Evolutionary conservation across 2,888 invertebrate genomes (phyloP).

Genomic region (Campoletis raptor): DNA sequence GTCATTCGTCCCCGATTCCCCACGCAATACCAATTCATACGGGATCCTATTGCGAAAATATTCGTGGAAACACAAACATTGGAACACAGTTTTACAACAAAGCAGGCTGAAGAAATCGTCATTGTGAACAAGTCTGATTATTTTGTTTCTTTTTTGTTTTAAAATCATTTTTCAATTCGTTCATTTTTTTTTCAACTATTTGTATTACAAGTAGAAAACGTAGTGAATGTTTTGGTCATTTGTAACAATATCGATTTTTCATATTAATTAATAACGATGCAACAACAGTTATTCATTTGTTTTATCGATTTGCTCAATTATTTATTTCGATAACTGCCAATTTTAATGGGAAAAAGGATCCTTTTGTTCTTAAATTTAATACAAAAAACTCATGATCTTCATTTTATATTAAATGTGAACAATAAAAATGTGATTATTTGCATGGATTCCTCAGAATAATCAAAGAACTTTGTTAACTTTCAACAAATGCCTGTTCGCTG

Average conservation of each 20-base stretch:
- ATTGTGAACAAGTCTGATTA: not conserved
- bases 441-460: not conserved
- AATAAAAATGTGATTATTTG: not conserved
- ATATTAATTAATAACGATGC: not conserved
- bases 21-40: constrained; percentile 33
- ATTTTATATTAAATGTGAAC: not conserved
- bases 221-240: not conserved
- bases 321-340: not conserved
- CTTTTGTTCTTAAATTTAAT: not conserved
- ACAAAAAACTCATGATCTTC: not conserved
- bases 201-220: not conserved
- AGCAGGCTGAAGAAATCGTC: not conserved
- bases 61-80: constrained; percentile 3
- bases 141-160: not conserved
- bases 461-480: not conserved
- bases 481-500: not conserved
- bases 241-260: not conserved
- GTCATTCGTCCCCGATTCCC: constrained; percentile 39
- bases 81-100: not conserved
- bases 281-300: not conserved
- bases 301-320: constrained; percentile 15
- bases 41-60: constrained; percentile 33
- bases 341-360: not conserved
- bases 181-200: not conserved
- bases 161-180: not conserved